phyloP scores from a whole-genome alignment of 2,113 vertebrate genomes.

The Oncorhynchus gorbuscha region DNA sequence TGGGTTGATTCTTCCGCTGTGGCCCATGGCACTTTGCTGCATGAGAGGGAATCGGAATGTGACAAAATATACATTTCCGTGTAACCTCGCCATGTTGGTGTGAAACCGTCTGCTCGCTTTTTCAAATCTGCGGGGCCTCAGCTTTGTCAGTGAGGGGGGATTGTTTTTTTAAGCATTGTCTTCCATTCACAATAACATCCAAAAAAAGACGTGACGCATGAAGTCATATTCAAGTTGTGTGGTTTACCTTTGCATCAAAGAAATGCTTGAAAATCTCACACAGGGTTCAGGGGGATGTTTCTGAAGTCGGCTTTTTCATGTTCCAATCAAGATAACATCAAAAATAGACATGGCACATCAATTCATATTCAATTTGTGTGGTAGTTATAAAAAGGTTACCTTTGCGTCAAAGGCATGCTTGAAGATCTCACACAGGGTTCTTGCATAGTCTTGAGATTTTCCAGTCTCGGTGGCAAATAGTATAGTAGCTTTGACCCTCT shows the following conservation, averaged over 20 bases:
- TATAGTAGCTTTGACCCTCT: conserved; percentile 96
- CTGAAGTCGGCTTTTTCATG: too few species aligned
- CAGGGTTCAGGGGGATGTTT: conserved; percentile 69
- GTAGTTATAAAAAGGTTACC: conserved; percentile 72
- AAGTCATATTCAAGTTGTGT: too few species aligned
- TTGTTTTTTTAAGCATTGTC: background rate
- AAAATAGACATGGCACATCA: background rate
- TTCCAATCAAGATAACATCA: background rate
- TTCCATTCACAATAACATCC: background rate
- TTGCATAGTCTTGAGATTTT: conserved; percentile 94
- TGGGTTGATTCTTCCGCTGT: conserved; percentile 45
- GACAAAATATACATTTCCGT: conserved; percentile 43
- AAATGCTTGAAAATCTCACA: conserved; percentile 92
- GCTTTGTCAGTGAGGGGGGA: too few species aligned
- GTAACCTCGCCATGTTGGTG: conserved; percentile 1
- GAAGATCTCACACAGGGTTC: conserved; percentile 98
- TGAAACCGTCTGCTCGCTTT: background rate
- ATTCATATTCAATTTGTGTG: conserved; percentile 4
- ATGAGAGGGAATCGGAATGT: conserved; percentile 41
- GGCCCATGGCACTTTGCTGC: conserved; percentile 36
- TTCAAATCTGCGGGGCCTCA: background rate
- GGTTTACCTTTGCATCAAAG: conserved; percentile 1
- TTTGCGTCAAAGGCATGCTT: conserved; percentile 97
- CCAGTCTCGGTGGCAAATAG: conserved; percentile 95
- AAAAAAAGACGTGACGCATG: too few species aligned